Evolutionary conservation across 2,888 invertebrate genomes (phyloP).

Genomic region (Melikaiella ostensackeni): DNA sequence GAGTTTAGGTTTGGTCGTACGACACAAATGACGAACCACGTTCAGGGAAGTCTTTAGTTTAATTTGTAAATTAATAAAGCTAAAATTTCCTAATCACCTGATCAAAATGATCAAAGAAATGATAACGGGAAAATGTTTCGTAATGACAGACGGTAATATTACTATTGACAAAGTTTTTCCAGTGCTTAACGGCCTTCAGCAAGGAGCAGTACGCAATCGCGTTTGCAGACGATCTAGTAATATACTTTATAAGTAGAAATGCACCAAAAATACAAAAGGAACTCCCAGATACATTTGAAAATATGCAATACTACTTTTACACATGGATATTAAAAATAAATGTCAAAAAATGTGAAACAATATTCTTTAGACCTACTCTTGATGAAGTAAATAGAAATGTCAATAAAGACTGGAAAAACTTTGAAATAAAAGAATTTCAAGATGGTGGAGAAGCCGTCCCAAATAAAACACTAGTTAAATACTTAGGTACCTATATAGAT

Average conservation of each 20-base stretch:
- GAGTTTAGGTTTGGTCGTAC: too few relatives aligned
- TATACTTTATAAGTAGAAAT: background rate
- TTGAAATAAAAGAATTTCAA: too few relatives aligned
- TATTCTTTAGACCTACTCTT: too few relatives aligned
- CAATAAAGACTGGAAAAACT: too few relatives aligned
- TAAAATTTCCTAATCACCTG: conserved; percentile 50
- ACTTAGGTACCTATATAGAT: too few relatives aligned
- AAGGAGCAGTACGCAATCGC: conserved; percentile 52
- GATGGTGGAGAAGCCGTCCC: too few relatives aligned
- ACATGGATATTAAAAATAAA: background rate
- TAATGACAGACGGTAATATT: background rate
- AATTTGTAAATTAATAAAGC: conserved; percentile 52
- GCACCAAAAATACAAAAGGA: background rate
- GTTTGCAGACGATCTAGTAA: conserved; percentile 53
- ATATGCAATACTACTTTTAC: background rate
- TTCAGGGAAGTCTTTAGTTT: too few relatives aligned
- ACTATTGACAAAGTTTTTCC: conserved; percentile 40
- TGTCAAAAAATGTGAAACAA: too few relatives aligned
- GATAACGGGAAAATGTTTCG: conserved; percentile 45
- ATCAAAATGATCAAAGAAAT: conserved; percentile 56
- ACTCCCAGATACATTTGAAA: background rate
- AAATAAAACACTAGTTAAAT: too few relatives aligned
- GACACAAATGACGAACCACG: too few relatives aligned
- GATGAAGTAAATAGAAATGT: too few relatives aligned
- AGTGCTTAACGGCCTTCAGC: conserved; percentile 53